phyloP scores from a whole-genome alignment of 2,888 invertebrate species.

The Exephanes ischioxanthus region DNA sequence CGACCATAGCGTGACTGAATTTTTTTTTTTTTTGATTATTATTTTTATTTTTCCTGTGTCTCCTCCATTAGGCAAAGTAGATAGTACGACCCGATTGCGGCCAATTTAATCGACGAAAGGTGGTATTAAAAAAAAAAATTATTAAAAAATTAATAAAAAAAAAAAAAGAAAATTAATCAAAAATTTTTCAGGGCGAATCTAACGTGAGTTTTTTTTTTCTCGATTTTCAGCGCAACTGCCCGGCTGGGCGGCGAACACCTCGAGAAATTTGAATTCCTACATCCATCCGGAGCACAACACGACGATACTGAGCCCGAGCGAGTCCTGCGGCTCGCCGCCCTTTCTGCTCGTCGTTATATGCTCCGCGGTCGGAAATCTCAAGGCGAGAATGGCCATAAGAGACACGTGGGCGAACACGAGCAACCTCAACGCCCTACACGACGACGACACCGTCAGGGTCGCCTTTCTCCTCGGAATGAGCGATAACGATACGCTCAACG shows the following conservation, averaged over 20 bases:
- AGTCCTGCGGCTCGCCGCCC: conserved; percentile 86
- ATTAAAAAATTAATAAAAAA: not conserved
- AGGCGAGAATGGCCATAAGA: conserved; percentile 89
- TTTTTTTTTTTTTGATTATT: not conserved
- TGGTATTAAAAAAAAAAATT: not conserved
- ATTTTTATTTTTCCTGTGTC: not conserved
- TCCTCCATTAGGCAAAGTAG: not conserved
- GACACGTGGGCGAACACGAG: conserved; percentile 89
- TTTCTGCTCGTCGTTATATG: conserved; percentile 91
- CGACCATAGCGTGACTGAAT: not conserved
- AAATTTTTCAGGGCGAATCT: not conserved
- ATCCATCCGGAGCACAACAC: conserved; percentile 90
- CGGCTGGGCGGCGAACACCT: conserved; percentile 92
- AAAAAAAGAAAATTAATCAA: not conserved
- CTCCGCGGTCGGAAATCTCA: conserved; percentile 90
- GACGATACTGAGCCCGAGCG: conserved; percentile 88
- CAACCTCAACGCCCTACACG: conserved; percentile 83
- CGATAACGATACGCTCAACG: conserved; percentile 87
- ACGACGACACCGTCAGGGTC: conserved; percentile 84
- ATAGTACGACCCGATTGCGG: no score
- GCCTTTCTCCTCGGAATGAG: conserved; percentile 88
- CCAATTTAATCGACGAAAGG: not conserved
- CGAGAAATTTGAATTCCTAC: conserved; percentile 90
- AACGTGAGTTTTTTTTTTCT: not conserved
- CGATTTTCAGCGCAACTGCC: conserved; percentile 83